These are phyloP conservation scores for Myzus persicae DNA, from an alignment of 1,140 invertebrate genomes.

Conservation along the genomic window DNA sequence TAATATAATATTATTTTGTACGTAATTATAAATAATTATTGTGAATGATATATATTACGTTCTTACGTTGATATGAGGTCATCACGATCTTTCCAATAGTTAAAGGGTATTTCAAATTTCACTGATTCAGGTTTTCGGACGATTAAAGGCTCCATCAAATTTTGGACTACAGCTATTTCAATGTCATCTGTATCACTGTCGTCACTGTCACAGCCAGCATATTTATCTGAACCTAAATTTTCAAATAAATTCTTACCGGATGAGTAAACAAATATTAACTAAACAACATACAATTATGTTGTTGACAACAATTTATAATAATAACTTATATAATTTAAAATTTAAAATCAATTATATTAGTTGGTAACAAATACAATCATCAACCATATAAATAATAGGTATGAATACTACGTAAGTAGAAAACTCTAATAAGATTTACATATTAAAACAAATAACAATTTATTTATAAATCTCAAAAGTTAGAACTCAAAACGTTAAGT, in stretches of 20 bases:
- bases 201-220: constrained; percentile 19
- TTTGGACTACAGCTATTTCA: neutral
- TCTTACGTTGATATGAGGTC: constrained; percentile 29
- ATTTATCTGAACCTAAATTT: constrained; percentile 4
- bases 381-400: neutral
- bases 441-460: neutral
- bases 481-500: neutral
- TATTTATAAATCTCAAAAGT: neutral
- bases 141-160: neutral
- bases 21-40: neutral
- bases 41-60: neutral
- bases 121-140: constrained; percentile 26
- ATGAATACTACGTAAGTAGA: neutral
- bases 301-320: neutral
- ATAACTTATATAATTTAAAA: neutral
- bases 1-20: neutral
- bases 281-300: neutral
- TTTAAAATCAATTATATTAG: neutral
- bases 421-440: neutral
- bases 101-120: constrained; percentile 45
- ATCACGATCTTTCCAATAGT: constrained; percentile 41
- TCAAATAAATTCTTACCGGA: neutral
- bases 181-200: constrained; percentile 19
- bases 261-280: neutral
- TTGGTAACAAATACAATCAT: neutral